Evolutionary conservation across 2,113 vertebrate species (phyloP).

Genomic region (Zosterops borbonicus): DNA sequence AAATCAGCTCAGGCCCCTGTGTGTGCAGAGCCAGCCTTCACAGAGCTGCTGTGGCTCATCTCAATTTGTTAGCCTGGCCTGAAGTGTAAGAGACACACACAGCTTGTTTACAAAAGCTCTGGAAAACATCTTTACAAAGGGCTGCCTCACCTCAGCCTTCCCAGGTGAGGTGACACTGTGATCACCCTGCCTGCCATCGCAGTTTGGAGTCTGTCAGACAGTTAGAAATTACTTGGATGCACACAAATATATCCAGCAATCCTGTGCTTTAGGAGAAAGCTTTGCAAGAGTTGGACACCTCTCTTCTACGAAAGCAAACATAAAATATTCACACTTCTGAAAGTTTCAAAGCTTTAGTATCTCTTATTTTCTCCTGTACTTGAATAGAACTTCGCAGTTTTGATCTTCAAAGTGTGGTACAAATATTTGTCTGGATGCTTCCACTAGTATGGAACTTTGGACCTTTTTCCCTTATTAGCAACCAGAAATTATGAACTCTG

Average conservation of each 20-base stretch:
- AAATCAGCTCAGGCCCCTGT: constrained; percentile 71
- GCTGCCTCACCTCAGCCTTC: background rate
- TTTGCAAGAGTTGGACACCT: background rate
- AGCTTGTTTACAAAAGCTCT: background rate
- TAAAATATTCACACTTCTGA: background rate
- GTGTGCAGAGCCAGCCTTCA: constrained; percentile 25
- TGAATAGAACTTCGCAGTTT: background rate
- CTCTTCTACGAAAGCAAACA: background rate
- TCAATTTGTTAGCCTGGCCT: constrained; percentile 44
- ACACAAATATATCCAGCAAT: background rate
- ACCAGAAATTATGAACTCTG: background rate
- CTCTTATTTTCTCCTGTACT: background rate
- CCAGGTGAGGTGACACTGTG: background rate
- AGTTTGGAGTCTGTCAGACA: background rate
- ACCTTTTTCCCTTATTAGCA: background rate
- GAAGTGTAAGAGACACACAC: background rate
- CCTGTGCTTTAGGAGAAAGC: background rate
- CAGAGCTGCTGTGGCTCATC: constrained; percentile 22
- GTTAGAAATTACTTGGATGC: background rate
- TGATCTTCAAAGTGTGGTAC: background rate
- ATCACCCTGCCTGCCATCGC: background rate
- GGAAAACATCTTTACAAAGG: background rate
- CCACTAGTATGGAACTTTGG: background rate
- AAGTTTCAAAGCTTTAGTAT: background rate
- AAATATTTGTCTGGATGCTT: background rate